Conservation (phyloP, 2,888 invertebrate species). For the Bembecia ichneumoniformis region DNA sequence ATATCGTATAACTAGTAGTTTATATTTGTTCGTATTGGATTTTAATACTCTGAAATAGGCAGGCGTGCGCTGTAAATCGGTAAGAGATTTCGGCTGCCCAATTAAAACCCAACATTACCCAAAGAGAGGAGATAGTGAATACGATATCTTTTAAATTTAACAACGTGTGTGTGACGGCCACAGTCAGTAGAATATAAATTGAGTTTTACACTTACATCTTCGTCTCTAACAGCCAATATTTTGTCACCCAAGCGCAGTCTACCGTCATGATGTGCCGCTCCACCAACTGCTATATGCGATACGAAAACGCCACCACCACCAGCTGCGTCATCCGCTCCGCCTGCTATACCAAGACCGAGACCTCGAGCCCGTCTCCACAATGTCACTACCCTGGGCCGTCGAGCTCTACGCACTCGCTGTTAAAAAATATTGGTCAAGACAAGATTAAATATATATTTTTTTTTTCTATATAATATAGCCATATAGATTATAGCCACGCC, state of each 20-base stretch:
- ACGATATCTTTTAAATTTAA: too few species aligned
- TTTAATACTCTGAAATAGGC: too few species aligned
- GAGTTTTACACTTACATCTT: constrained; percentile 43
- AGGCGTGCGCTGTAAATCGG: too few species aligned
- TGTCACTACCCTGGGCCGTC: constrained; percentile 56
- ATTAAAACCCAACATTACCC: too few species aligned
- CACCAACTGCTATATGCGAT: constrained; percentile 64
- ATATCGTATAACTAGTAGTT: too few species aligned
- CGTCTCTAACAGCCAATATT: constrained; percentile 64
- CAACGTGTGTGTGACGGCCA: too few species aligned
- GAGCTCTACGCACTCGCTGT: constrained; percentile 57
- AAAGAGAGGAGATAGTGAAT: too few species aligned
- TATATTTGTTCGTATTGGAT: too few species aligned
- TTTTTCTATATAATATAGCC: too few species aligned
- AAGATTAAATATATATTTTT: constrained; percentile 3
- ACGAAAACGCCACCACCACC: constrained; percentile 66
- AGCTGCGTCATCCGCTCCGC: constrained; percentile 62
- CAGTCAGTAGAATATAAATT: too few species aligned
- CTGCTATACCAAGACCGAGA: constrained; percentile 61
- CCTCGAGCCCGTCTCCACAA: constrained; percentile 61
- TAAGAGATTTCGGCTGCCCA: too few species aligned
- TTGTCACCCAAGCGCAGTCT: constrained; percentile 65
- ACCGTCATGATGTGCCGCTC: constrained; percentile 62
- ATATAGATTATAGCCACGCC: too few species aligned
- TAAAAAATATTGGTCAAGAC: constrained; percentile 9